Base-by-base conservation (phyloP, 30 jellyfish, hydroid and myxozoan genomes). In the Rhopilema esculentum region DNA sequence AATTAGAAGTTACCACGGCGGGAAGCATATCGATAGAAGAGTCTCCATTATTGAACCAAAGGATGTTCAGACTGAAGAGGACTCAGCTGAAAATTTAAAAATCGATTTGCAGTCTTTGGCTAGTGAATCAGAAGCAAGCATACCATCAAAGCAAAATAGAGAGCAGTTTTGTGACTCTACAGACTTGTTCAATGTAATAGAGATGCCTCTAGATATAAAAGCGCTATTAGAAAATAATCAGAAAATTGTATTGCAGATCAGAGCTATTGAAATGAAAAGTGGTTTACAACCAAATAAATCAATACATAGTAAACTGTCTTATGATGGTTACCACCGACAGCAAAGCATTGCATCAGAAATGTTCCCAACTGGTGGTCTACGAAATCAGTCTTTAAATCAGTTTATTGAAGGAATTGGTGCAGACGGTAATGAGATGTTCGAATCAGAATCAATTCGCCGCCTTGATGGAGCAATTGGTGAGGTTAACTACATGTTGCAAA, bases 391-490 rank as follows among this genome's bases (percentile, higher is more conserved):
- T 7, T 19, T 24, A 63, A 67, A 24, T 26, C n/a, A 26, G 22
- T n/a, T 15, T 26, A 6, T 16, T 18, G 78, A 31, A 21, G 49
- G 22, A 15, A 20, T 16, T 24, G n/a, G n/a, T 4, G 22, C n/a
- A 67, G 33, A 20, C 4, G 78, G 31, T 18, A 63, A 63, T 20
- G 90, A 68, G 21, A 49, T 80, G 90, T 66, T 80, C 40, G 94
- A 85, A 28, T 26, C 77, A 16, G 94, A 85, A 25, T 85, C 94
- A 18, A 64, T 85, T n/a, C 72, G 87, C 4, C 85, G 84, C 23
- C 94, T 85, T 21, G 94, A 85, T 40, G 88, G 88, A 26, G 88
- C 94, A 17, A 85, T 85, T 21, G 76, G 70, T 27, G 94, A 85
- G 69, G 94, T 85, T 26, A 85, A 85, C 29, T 68, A 33, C 51